phyloP scores from a whole-genome alignment of 2,888 invertebrate species.

The Zootermopsis nevadensis region DNA sequence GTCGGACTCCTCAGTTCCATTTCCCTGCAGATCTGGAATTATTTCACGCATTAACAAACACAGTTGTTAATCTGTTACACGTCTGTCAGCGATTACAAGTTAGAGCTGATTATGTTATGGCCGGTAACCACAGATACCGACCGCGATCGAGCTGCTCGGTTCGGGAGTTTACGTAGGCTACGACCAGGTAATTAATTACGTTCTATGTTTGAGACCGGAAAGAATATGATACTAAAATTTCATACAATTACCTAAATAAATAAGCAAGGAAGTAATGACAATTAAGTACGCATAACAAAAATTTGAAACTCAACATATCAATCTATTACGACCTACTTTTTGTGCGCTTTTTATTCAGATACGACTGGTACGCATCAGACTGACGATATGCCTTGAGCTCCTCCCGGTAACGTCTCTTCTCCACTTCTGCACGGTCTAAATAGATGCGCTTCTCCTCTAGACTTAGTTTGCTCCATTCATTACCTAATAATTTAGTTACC shows the following conservation, averaged over 20 bases:
- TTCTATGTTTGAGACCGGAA: no score
- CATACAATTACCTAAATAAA: no score
- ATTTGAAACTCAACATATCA: background rate
- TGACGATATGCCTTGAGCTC: slow-evolving; percentile 69
- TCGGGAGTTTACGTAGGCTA: no score
- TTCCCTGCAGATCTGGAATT: slow-evolving; percentile 55
- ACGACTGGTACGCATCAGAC: slow-evolving; percentile 68
- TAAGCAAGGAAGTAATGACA: background rate
- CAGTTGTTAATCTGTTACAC: no score
- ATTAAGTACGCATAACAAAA: background rate
- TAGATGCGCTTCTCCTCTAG: slow-evolving; percentile 68
- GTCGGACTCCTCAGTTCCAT: slow-evolving; percentile 61
- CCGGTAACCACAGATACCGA: no score
- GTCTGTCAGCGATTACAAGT: no score
- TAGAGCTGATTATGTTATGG: no score
- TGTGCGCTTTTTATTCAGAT: slow-evolving; percentile 66
- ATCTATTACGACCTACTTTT: slow-evolving; percentile 57
- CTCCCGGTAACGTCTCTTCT: slow-evolving; percentile 68
- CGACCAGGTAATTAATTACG: no score
- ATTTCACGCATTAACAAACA: background rate
- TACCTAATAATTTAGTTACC: slow-evolving; percentile 68
- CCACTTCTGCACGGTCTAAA: slow-evolving; percentile 67
- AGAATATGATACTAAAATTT: no score
- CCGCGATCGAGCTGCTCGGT: no score
- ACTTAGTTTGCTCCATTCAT: slow-evolving; percentile 69